Base-by-base conservation (phyloP, 1,140 invertebrate genomes). In the Leptoteleia sp. region DNA sequence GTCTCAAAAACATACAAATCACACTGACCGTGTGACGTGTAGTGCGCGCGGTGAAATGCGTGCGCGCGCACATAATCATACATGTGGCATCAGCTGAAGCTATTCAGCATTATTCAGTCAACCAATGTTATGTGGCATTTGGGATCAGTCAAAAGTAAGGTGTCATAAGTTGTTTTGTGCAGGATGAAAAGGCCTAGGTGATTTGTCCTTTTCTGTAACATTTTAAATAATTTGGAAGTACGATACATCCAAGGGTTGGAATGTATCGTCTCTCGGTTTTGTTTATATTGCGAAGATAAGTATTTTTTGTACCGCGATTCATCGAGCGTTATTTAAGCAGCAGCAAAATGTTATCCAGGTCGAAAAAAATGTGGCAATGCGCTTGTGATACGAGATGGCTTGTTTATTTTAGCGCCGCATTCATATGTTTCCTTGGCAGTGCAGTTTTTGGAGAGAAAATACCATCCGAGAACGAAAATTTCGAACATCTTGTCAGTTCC, bases 71-170 rank as follows among this genome's bases (percentile, higher is more conserved):
- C n/a, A 22, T 43, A 31, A 57, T 37, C 25, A 57, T 42, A 43
- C 52, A 57, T 57, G 54, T 57, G 54, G 54, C 54, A 57, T 43
- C 22, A 6, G n/a, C n/a, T n/a, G n/a, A n/a, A n/a, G n/a, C n/a
- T n/a, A n/a, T n/a, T n/a, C n/a, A n/a, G n/a, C n/a, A n/a, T n/a
- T n/a, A n/a, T n/a, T 25, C 22, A 25, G 22, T 25, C 6, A 25
- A 6, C 6, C 22, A 25, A 25, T n/a, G n/a, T n/a, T n/a, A n/a
- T n/a, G n/a, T n/a, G n/a, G n/a, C n/a, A n/a, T n/a, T 8, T 55
- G 22, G 16, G 19, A 57, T 13, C 25, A 31, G 27, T 57, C 38
- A 43, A 43, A 31, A 31, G 54, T 43, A 12, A 40, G 27, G 37
- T 52, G 27, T 29, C 22, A 16, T 17, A 19, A 57, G 11, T 43